These are phyloP conservation scores for Cynocephalus volans DNA, from an alignment of 2,113 vertebrate species.

Conservation along the genomic window DNA sequence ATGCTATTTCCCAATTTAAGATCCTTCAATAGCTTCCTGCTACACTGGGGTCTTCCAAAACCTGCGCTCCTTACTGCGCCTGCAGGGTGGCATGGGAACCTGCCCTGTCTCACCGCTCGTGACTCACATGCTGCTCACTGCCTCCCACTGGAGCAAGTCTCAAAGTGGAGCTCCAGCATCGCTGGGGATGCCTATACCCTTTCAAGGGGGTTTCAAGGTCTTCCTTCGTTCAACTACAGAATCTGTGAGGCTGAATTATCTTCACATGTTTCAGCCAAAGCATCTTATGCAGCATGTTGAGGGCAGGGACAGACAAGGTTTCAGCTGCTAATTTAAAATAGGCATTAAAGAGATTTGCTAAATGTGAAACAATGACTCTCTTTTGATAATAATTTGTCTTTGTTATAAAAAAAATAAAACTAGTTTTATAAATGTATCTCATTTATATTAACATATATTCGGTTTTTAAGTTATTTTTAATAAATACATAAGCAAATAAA, in stretches of 20 bases:
- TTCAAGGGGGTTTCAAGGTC: neutral
- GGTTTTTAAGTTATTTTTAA: neutral
- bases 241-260: neutral
- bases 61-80: accelerated
- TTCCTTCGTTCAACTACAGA: neutral
- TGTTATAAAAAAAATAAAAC: neutral
- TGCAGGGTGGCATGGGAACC: accelerated
- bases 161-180: no score
- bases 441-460: neutral
- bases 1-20: neutral
- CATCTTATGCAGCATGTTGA: neutral
- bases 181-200: accelerated
- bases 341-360: neutral
- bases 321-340: neutral
- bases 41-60: accelerated
- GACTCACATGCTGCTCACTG: accelerated
- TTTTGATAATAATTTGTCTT: neutral
- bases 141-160: neutral
- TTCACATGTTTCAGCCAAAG: neutral
- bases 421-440: neutral
- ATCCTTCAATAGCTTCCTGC: neutral
- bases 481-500: neutral
- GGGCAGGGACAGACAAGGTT: neutral
- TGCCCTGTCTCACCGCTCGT: accelerated
- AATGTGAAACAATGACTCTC: neutral